Conservation (phyloP, 2,888 invertebrate genomes). For the Leucania comma region DNA sequence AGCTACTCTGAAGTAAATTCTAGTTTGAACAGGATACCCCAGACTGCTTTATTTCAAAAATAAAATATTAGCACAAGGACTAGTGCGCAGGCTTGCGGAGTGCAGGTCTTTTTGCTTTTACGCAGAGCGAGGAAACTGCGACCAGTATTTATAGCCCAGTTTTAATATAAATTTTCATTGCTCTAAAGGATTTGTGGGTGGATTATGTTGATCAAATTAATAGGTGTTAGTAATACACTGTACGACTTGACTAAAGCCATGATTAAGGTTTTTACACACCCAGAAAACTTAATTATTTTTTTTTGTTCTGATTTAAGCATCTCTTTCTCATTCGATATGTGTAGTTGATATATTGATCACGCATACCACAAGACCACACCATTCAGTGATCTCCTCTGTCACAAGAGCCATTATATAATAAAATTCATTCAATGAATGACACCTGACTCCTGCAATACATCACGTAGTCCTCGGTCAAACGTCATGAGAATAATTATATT, state of each 20-base stretch:
- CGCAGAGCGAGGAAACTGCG: constrained; percentile 67
- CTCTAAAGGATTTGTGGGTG: constrained; percentile 59
- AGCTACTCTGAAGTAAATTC: constrained; percentile 38
- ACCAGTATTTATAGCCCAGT: constrained; percentile 73
- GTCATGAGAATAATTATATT: constrained; percentile 39
- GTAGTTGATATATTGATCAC: constrained; percentile 1
- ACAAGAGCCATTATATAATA: constrained; percentile 47
- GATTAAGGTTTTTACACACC: not conserved
- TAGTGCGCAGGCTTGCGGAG: constrained; percentile 64
- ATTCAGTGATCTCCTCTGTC: constrained; percentile 6
- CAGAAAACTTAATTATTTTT: not conserved
- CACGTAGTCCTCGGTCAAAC: constrained; percentile 57
- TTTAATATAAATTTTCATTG: constrained; percentile 64
- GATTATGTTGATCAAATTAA: constrained; percentile 39
- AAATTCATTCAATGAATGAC: constrained; percentile 34
- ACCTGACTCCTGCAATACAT: constrained; percentile 51
- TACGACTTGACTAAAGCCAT: constrained; percentile 2
- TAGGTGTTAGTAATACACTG: constrained; percentile 32
- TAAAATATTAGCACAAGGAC: constrained; percentile 61
- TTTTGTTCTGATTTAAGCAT: too few species aligned
- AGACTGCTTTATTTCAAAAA: constrained; percentile 62
- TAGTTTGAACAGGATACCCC: constrained; percentile 52
- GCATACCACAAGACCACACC: not conserved
- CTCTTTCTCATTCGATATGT: not conserved
- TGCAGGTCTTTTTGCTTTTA: constrained; percentile 63